Base-by-base conservation (phyloP, 2,888 invertebrate genomes). In the Incurvaria masculella region DNA sequence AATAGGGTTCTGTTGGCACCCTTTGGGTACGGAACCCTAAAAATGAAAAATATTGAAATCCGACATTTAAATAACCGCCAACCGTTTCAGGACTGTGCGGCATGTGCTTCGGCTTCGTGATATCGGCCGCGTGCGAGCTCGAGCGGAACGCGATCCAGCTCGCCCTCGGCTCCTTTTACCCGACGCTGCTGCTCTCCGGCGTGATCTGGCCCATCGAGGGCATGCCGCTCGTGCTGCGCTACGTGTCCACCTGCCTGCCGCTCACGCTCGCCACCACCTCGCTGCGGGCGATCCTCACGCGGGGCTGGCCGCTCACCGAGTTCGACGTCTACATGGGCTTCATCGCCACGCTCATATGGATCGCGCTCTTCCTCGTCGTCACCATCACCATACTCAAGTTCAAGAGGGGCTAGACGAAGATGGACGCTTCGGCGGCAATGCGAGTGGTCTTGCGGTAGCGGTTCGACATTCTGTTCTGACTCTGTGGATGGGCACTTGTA, bases 151-250 rank as follows among this genome's bases (percentile, higher is more conserved):
- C 96, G 39, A 95, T 96, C 64, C 95, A 96, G 62, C 72, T 94
- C 54, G 93, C 96, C 1, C 80, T 97, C 17, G 96, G 96, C 43
- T 94, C 95, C 42, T 95, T 97, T 79, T 97, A 96, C 73, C 97
- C 97, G 18, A 94, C 94, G 17, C 81, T 97, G 18, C 75, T 97
- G 49, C 83, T 96, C 43, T 94, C 94, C 59, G 96, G 96, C 48
- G 95, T 96, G 38, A 94, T 97, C 62, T 97, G 97, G 97, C 96
- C 97, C 50, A 88, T 96, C 52, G 94, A 97, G 68, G 94, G 94
- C 49, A 96, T 97, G 93, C 96, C 96, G 2, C 81, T 86, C 59
- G 81, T 89, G 50, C 75, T 97, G 26, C 82, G 89, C 57, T 92
- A 92, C 68, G 84, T 95, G 46, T 89, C 94, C 1, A 83, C 89